Percentiles rank a stretch among this genome's conserved stretches.
Conservation (phyloP, 2,113 vertebrate species). For the Myrmophylax atrothorax region DNA sequence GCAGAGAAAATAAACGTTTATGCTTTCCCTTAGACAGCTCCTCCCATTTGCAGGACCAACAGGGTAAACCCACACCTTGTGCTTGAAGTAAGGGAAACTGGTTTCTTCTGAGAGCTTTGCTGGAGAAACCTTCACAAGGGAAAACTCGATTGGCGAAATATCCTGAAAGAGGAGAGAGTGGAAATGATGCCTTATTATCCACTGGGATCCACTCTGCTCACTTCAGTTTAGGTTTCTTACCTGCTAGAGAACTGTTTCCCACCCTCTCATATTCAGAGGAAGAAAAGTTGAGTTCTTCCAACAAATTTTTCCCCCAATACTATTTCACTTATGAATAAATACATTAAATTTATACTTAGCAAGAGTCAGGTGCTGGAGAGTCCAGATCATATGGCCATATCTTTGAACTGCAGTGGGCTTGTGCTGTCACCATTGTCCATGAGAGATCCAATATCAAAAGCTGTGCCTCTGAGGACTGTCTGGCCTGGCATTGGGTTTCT, state of each 20-base stretch:
- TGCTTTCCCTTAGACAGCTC: neutral
- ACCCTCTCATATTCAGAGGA: neutral
- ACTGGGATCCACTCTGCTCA: neutral
- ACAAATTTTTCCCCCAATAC: neutral
- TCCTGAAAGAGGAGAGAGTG: neutral
- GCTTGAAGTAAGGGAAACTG: neutral
- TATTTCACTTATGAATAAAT: neutral
- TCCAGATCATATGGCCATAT: neutral
- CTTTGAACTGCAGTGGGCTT: neutral
- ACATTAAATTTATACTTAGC: neutral
- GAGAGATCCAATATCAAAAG: neutral
- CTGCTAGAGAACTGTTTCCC: neutral
- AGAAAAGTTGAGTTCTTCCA: neutral
- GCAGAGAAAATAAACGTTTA: neutral
- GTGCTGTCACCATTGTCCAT: neutral
- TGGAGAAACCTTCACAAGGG: neutral
- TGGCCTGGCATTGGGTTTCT: neutral
- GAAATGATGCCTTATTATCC: fast-evolving
- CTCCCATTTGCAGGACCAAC: neutral
- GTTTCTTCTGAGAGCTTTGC: neutral
- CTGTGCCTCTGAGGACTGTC: neutral
- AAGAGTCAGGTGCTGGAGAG: neutral
- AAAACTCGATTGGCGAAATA: neutral
- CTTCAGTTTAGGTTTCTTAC: neutral
- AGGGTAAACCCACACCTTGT: fast-evolving